These are phyloP conservation scores for Chaenocephalus aceratus DNA, from an alignment of 2,113 vertebrate genomes.

Conservation along the genomic window DNA sequence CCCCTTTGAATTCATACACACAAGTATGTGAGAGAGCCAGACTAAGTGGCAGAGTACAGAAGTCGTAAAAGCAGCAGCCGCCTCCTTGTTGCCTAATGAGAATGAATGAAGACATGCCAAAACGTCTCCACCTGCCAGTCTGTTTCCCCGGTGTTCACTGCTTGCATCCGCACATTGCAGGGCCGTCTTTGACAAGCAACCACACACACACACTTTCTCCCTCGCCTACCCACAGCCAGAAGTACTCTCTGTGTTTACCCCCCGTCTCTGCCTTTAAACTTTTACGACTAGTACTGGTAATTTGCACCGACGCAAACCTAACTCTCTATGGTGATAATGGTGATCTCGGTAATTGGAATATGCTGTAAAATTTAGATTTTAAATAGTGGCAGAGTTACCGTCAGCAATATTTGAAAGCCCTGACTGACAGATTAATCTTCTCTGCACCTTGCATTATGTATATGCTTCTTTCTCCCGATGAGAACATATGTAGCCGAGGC, in stretches of 20 bases:
- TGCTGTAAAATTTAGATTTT: slow-evolving; percentile 60
- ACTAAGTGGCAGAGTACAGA: slow-evolving; percentile 37
- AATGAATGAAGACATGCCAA: slow-evolving; percentile 66
- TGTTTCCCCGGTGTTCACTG: slow-evolving; percentile 29
- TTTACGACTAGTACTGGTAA: slow-evolving; percentile 53
- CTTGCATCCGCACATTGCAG: slow-evolving; percentile 54
- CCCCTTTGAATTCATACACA: slow-evolving; percentile 12
- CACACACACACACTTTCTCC: neutral
- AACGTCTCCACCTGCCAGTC: slow-evolving; percentile 43
- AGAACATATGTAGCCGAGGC: slow-evolving; percentile 1
- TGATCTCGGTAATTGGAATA: slow-evolving; percentile 64
- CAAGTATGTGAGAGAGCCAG: slow-evolving; percentile 1
- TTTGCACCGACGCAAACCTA: slow-evolving; percentile 37
- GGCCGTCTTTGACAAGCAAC: slow-evolving; percentile 6
- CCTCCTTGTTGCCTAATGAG: slow-evolving; percentile 63
- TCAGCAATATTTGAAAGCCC: slow-evolving; percentile 57
- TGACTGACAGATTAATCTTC: slow-evolving; percentile 53
- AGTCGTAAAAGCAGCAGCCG: slow-evolving; percentile 32
- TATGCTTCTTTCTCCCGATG: slow-evolving; percentile 7
- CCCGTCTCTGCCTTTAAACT: slow-evolving; percentile 28
- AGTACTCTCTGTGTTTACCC: slow-evolving; percentile 6
- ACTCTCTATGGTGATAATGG: slow-evolving; percentile 38
- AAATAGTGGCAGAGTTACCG: slow-evolving; percentile 42
- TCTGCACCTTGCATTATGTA: slow-evolving; percentile 37
- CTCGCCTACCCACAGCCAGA: neutral